Percentiles rank a stretch among this genome's conserved stretches.
Evolutionary conservation across 2,113 vertebrate genomes (phyloP).

Genomic region (Zapus hudsonius): DNA sequence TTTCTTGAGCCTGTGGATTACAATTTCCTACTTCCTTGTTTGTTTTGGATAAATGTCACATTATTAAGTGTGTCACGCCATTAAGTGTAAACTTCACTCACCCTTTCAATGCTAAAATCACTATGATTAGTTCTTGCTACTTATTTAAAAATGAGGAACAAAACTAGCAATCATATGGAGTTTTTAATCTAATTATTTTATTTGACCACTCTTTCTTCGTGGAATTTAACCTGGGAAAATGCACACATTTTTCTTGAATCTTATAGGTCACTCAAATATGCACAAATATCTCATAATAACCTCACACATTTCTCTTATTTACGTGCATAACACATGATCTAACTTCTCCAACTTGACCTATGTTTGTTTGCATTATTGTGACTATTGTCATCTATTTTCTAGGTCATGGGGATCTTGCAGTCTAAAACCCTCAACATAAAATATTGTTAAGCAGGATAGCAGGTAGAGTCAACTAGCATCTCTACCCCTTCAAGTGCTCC

Average conservation of each 20-base stretch:
- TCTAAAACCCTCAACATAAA: background rate
- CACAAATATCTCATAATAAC: background rate
- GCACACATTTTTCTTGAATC: background rate
- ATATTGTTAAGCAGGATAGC: background rate
- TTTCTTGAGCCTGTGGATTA: conserved; percentile 44
- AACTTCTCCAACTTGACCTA: background rate
- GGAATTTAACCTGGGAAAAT: background rate
- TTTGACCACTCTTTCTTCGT: background rate
- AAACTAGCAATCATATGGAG: background rate
- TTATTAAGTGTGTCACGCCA: conserved; percentile 68
- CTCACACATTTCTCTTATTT: background rate
- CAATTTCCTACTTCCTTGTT: conserved; percentile 52
- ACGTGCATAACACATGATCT: background rate
- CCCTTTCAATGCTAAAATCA: conserved; percentile 16
- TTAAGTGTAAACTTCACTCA: conserved; percentile 70
- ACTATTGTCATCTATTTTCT: background rate
- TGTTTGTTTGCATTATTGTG: background rate
- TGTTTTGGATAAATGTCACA: conserved; percentile 69
- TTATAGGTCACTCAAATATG: background rate
- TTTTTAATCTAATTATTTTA: background rate
- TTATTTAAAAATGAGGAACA: conserved; percentile 23
- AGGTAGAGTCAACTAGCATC: background rate
- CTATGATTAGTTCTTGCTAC: background rate
- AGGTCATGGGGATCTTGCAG: background rate
- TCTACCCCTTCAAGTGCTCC: background rate